Evolutionary conservation across 1,140 invertebrate species (phyloP), one percentile per base, ranked within the genome.

Genomic region (Rhyacophila brunnea): DNA sequence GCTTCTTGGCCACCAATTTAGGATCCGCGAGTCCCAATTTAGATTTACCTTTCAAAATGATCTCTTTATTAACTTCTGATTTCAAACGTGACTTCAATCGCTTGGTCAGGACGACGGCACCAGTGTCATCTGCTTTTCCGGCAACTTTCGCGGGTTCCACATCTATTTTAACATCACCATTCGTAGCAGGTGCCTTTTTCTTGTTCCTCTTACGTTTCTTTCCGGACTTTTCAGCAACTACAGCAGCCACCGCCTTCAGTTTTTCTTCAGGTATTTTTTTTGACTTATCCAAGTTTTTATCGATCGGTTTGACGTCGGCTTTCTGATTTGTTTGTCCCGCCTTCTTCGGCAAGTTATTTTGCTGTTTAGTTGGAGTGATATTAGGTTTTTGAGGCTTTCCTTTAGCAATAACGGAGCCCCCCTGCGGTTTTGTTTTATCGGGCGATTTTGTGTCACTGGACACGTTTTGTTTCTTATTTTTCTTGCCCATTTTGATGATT

Each of bases 31-130:
- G 32, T 11, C 49, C 50, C 20, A 35, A 18, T 15, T 44, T 47
- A 1, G 48, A 28, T 47, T 56, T 67, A 14, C 52, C 56, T 34
- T 54, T 62, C 9, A 60, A 14, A 5, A 59, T 58, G 5, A 61
- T 65, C 40, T 57, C 58, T 40, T 55, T 67, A 55, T 49, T 70
- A 44, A 46, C 61, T 58, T 58, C 62, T 23, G 60, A 57, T 51
- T 60, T 65, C 43, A 52, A 55, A 58, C 60, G 65, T 48, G 55
- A 66, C 66, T 47, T 64, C 20, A 40, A 19, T 2, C 63, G 44
- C 43, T 65, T 65, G 1, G 56, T 47, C 2, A 60, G 11, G 6
- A 11, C 47, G 23, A 55, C 49, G 6, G 23, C 32, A 35, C 40
- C 52, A 19, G 43, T 34, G 28, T 47, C 48, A 35, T 57, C 65